These are phyloP conservation scores for Nephrocerus scutellatus DNA, from an alignment of 2,888 invertebrate species.

Conservation along the genomic window DNA sequence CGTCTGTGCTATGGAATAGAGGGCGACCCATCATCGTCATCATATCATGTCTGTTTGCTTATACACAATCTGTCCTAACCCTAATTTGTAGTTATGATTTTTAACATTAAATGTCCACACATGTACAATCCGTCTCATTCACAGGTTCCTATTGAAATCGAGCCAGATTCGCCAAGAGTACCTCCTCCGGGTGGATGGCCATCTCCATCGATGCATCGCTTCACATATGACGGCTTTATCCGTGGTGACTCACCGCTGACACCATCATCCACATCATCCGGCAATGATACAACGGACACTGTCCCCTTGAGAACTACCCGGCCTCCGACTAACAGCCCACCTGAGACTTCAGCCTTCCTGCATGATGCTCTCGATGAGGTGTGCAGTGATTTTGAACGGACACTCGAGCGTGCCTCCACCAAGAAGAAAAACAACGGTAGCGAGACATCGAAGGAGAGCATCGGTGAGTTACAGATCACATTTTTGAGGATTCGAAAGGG, in stretches of 20 bases:
- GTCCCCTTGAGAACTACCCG: slow-evolving; percentile 21
- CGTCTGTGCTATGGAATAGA: too few species aligned
- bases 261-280: slow-evolving; percentile 37
- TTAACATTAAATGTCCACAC: too few species aligned
- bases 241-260: slow-evolving; percentile 39
- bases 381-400: slow-evolving; percentile 64
- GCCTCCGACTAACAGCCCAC: slow-evolving; percentile 34
- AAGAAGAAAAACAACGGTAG: slow-evolving; percentile 30
- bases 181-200: slow-evolving; percentile 28
- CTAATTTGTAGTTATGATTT: too few species aligned
- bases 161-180: slow-evolving; percentile 38
- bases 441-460: too few species aligned
- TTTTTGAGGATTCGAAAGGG: too few species aligned
- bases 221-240: slow-evolving; percentile 29
- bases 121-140: too few species aligned
- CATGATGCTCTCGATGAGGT: slow-evolving; percentile 54
- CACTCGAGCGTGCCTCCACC: slow-evolving; percentile 54
- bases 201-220: slow-evolving; percentile 39
- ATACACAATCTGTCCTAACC: too few species aligned
- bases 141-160: slow-evolving; percentile 41
- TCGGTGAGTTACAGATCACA: too few species aligned
- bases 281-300: slow-evolving; percentile 21
- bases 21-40: too few species aligned
- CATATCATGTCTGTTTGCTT: too few species aligned
- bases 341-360: slow-evolving; percentile 44